A percentile compares a stretch with the other conserved stretches of the same genome.
phyloP scores from a whole-genome alignment of 1,140 invertebrate species.

The Drosophila suzukii region DNA sequence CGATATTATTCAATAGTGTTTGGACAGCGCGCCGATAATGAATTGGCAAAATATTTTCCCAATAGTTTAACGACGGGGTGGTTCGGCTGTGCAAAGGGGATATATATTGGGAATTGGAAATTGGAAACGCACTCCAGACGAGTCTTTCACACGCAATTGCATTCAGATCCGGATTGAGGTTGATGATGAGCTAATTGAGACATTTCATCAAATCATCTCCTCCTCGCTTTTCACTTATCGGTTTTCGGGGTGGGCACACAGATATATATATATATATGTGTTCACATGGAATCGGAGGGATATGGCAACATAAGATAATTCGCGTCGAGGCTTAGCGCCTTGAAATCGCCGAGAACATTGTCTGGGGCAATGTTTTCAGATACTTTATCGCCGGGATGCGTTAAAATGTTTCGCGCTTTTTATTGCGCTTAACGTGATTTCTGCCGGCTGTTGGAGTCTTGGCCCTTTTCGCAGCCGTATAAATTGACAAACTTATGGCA shows the following conservation, averaged over 20 bases:
- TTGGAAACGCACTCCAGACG: slow-evolving; percentile 23
- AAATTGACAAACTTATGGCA: slow-evolving; percentile 81
- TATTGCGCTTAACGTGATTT: slow-evolving; percentile 82
- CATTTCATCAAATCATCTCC: slow-evolving; percentile 78
- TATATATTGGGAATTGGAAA: background rate
- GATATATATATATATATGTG: background rate
- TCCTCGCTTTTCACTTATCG: slow-evolving; percentile 36
- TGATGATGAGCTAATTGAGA: slow-evolving; percentile 74
- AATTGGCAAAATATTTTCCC: slow-evolving; percentile 69
- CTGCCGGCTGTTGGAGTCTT: slow-evolving; percentile 25
- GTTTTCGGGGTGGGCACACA: slow-evolving; percentile 59
- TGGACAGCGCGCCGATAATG: slow-evolving; percentile 63
- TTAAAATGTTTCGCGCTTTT: slow-evolving; percentile 83
- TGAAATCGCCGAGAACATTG: slow-evolving; percentile 62
- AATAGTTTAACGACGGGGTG: slow-evolving; percentile 44
- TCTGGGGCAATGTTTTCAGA: slow-evolving; percentile 77
- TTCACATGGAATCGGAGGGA: slow-evolving; percentile 12
- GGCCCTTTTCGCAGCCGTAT: slow-evolving; percentile 42
- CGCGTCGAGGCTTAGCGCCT: slow-evolving; percentile 69
- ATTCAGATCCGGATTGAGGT: slow-evolving; percentile 12
- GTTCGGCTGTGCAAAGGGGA: background rate
- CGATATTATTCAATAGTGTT: slow-evolving; percentile 65
- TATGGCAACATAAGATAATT: slow-evolving; percentile 72
- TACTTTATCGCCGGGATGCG: slow-evolving; percentile 78
- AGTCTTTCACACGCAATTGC: slow-evolving; percentile 68